Evolutionary conservation across 1,140 invertebrate species (phyloP), one percentile per base, ranked within the genome.

Genomic region (Scaptomyza hsui): DNA sequence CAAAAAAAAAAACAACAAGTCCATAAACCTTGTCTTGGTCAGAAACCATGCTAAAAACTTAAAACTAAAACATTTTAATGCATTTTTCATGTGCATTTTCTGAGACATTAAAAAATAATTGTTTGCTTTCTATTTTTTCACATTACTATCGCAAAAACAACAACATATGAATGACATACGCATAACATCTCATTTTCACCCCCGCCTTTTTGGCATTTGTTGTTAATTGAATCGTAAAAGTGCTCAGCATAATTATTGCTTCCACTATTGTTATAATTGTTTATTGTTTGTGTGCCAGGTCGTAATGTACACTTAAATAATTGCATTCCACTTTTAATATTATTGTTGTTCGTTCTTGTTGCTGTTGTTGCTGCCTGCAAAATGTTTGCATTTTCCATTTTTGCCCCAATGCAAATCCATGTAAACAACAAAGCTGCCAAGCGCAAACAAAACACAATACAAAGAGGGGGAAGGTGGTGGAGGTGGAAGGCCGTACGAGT

Each of bases 21-120:
- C 81, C 56, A 86, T 86, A 86, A 86, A 86, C 82, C 78, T 82
- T 86, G 82, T 86, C 82, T 86, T 82, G 82, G 74, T 75, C 55
- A 62, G 21, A 41, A 18, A 37, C 13, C 18, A 49, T 35, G 32
- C 29, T 2, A 37, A 37, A 53, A 55, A 47, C 13, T 4, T 16
- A 52, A 69, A 69, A 61, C 47, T 56, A 44, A 77, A 72, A 74
- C 70, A 39, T 77, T 55, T 85, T 80, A 68, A 68, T 80, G 81
- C 69, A 76, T 44, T 81, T 77, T 80, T 71, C 55, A 56, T 49
- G 42, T 56, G 29, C n/a, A 55, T 62, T 68, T 56, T 26, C 37
- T n/a, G n/a, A n/a, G n/a, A n/a, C 32, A 5, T 37, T n/a, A 37
- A 37, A 37, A 37, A n/a, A 4, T 51, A 4, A 4, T 59, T 59